Evolutionary conservation across 2,113 vertebrate genomes (phyloP).

Genomic region (Eudyptes chrysolophus): DNA sequence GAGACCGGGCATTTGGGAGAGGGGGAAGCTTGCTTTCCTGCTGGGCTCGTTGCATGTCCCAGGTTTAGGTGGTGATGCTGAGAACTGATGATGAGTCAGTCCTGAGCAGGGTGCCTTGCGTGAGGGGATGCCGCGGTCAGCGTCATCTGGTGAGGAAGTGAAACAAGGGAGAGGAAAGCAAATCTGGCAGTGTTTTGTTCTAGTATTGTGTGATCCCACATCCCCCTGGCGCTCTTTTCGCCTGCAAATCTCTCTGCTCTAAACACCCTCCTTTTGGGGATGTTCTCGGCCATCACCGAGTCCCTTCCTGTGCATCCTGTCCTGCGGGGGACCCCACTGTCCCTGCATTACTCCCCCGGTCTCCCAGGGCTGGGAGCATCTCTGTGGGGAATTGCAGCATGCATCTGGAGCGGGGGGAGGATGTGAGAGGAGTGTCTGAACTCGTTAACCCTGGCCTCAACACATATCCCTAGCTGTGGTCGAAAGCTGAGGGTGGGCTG

Average conservation of each 20-base stretch:
- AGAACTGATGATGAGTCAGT: background rate
- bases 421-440: constrained; percentile 12
- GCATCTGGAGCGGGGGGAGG: background rate
- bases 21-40: background rate
- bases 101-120: background rate
- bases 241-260: background rate
- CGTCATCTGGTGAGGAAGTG: background rate
- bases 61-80: background rate
- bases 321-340: fast-evolving
- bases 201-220: background rate
- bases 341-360: fast-evolving
- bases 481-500: background rate
- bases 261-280: background rate
- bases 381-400: fast-evolving
- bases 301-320: no score
- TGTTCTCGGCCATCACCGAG: fast-evolving
- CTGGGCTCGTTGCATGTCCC: background rate
- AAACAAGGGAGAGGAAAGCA: background rate
- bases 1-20: background rate
- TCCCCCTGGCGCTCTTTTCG: fast-evolving
- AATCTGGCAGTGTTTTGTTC: background rate
- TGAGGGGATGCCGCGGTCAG: fast-evolving
- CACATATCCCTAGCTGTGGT: background rate
- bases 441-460: background rate
- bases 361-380: background rate